Conservation (phyloP, 2,797 vertebrate genomes). For the Microchirus variegatus region DNA sequence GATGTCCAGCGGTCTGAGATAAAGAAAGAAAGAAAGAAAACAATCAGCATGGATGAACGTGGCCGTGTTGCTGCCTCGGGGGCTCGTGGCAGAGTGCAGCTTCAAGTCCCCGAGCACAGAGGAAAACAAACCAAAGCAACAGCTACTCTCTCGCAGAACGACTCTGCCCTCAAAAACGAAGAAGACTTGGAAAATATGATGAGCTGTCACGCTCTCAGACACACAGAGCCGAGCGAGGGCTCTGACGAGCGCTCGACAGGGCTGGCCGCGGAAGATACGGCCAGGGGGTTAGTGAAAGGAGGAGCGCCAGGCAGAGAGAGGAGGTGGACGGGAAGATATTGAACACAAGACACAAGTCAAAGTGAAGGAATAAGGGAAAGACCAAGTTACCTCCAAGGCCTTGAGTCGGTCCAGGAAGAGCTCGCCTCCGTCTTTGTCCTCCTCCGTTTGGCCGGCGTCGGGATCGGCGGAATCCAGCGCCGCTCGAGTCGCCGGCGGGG, state of each 20-base stretch:
- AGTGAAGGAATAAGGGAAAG: not conserved
- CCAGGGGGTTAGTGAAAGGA: slow-evolving; percentile 20
- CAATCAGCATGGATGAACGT: slow-evolving; percentile 39
- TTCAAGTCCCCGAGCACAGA: slow-evolving; percentile 40
- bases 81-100: slow-evolving; percentile 24
- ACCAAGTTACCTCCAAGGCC: slow-evolving; percentile 85
- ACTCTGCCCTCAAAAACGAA: slow-evolving; percentile 46
- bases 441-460: slow-evolving; percentile 77
- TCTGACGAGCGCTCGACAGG: slow-evolving; percentile 47
- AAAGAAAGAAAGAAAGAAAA: not conserved
- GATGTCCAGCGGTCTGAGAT: slow-evolving; percentile 41
- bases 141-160: slow-evolving; percentile 52
- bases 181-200: slow-evolving; percentile 42
- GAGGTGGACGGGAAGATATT: not conserved
- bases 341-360: slow-evolving; percentile 3
- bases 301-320: slow-evolving; percentile 6
- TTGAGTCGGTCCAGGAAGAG: slow-evolving; percentile 87
- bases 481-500: slow-evolving; percentile 48
- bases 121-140: slow-evolving; percentile 54
- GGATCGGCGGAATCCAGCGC: slow-evolving; percentile 56
- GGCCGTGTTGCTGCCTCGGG: not conserved
- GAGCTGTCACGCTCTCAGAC: slow-evolving; percentile 64
- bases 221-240: slow-evolving; percentile 40
- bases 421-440: slow-evolving; percentile 82
- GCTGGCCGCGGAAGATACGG: slow-evolving; percentile 42